A percentile compares a stretch with the other conserved stretches of the same genome.
Conservation (phyloP, 2,113 vertebrate genomes). For the Micronycteris hirsuta region DNA sequence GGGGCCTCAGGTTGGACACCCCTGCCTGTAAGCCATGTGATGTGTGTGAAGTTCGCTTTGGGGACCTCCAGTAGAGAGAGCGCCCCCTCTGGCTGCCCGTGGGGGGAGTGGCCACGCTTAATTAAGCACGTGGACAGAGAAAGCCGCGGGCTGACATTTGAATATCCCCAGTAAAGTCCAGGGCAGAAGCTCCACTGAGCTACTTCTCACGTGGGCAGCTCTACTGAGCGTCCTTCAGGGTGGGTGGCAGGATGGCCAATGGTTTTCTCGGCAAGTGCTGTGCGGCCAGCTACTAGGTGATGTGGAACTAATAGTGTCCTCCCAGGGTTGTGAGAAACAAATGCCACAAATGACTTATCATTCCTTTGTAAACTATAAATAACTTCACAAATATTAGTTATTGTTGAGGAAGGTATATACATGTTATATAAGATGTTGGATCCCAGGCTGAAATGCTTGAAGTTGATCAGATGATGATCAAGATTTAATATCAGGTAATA, state of each 20-base stretch:
- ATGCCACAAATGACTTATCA: background rate
- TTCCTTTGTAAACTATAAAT: background rate
- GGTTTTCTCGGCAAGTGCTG: background rate
- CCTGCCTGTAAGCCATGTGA: background rate
- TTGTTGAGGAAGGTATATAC: background rate
- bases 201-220: background rate
- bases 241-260: background rate
- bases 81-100: background rate
- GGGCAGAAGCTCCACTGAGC: background rate
- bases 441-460: background rate
- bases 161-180: background rate
- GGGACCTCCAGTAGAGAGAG: slow-evolving; percentile 2
- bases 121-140: slow-evolving; percentile 60
- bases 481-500: background rate
- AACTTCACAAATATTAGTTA: background rate
- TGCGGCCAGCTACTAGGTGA: background rate
- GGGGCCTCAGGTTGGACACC: too few species aligned
- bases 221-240: background rate
- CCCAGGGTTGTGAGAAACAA: background rate
- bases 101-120: background rate
- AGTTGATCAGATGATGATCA: background rate
- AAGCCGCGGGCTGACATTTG: background rate
- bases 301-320: background rate
- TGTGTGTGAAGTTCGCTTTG: background rate
- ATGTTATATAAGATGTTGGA: background rate